A percentile compares a stretch with the other conserved stretches of the same genome.
Evolutionary conservation across 37 sponge, comb jelly and placozoan genomes (phyloP).

Genomic region (Haliclona indistincta): DNA sequence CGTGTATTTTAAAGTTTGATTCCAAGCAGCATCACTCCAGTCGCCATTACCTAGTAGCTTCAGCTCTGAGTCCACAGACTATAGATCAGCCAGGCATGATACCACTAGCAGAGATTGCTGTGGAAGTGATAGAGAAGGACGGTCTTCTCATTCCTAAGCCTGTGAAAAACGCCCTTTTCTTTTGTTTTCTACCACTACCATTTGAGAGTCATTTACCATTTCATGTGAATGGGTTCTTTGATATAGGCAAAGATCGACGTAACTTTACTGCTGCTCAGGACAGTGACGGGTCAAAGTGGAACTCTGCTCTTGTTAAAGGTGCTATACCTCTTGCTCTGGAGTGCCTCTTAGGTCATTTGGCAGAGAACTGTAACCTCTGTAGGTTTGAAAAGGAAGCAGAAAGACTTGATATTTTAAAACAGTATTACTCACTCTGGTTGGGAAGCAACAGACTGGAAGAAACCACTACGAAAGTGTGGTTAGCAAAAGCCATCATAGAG

Average conservation of each 20-base stretch:
- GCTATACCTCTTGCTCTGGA: constrained; percentile 38
- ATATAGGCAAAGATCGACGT: constrained; percentile 55
- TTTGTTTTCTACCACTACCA: constrained; percentile 68
- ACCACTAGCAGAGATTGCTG: constrained; percentile 34
- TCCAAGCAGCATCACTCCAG: neutral
- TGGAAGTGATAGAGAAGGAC: neutral
- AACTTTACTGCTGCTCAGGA: constrained; percentile 18
- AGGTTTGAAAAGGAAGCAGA: too few species aligned
- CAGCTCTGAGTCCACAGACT: constrained; percentile 6
- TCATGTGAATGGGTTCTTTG: constrained; percentile 66
- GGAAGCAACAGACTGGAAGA: neutral
- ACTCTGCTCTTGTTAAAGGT: constrained; percentile 27
- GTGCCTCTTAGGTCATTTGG: constrained; percentile 15
- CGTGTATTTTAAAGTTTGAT: neutral
- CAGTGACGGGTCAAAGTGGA: constrained; percentile 41
- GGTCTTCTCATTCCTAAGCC: neutral
- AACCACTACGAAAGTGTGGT: neutral
- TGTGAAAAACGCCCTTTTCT: constrained; percentile 12
- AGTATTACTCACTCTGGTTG: constrained; percentile 54
- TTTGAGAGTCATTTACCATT: constrained; percentile 30
- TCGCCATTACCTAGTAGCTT: constrained; percentile 12
- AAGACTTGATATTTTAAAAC: constrained; percentile 13
- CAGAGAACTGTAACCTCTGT: too few species aligned
- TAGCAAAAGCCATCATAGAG: neutral
- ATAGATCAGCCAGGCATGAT: constrained; percentile 11